A percentile compares a stretch with the other conserved stretches of the same genome.
Evolutionary conservation across 1,140 invertebrate species (phyloP).

Genomic region (Cydia pomonella): DNA sequence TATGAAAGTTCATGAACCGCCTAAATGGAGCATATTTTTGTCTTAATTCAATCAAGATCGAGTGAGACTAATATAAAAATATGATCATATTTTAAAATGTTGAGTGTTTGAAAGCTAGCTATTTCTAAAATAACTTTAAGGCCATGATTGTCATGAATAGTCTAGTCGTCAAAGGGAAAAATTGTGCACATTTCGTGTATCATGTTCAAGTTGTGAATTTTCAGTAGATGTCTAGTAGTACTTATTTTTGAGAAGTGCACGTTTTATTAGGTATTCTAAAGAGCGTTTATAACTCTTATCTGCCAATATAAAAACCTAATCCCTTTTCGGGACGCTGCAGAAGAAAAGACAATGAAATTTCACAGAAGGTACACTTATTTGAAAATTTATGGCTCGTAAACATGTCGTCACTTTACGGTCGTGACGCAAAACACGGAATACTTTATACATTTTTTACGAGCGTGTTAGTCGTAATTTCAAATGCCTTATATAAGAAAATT

Average conservation of each 20-base stretch:
- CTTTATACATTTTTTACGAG: conserved; percentile 59
- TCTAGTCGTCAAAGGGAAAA: too few species aligned
- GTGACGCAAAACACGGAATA: conserved; percentile 60
- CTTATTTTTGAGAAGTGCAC: not conserved
- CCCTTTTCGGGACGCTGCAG: not conserved
- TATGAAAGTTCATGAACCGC: too few species aligned
- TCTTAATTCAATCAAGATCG: too few species aligned
- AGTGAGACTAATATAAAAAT: too few species aligned
- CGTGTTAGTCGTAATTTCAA: conserved; percentile 42
- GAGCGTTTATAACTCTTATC: not conserved
- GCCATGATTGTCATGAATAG: too few species aligned
- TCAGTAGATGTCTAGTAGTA: too few species aligned
- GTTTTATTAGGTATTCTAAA: not conserved
- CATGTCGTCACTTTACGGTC: conserved; percentile 64
- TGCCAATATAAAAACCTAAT: conserved; percentile 8
- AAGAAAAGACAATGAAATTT: conserved; percentile 61
- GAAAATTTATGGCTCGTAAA: conserved; percentile 70
- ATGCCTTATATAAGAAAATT: conserved; percentile 44
- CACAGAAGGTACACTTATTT: conserved; percentile 57
- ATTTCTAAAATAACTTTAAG: too few species aligned
- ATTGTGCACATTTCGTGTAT: too few species aligned
- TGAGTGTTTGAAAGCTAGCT: too few species aligned
- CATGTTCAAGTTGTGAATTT: too few species aligned
- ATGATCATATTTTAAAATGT: too few species aligned
- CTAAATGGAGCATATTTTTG: too few species aligned